Evolutionary conservation across 2,113 vertebrate species (phyloP).

Genomic region (Pygoscelis antarcticus): DNA sequence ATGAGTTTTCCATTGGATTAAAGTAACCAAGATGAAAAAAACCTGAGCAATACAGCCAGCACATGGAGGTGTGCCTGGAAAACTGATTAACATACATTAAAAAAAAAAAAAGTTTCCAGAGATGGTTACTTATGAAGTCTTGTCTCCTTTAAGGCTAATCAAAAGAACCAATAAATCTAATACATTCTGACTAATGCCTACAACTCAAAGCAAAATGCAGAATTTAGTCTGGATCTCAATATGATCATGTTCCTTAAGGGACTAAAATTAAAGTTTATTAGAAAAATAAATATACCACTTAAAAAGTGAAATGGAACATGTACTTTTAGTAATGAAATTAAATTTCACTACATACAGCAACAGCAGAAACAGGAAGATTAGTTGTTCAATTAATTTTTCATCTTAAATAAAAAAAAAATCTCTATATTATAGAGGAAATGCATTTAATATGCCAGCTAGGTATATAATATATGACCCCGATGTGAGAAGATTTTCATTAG

Average conservation of each 20-base stretch:
- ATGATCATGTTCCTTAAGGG: neutral
- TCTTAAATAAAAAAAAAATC: neutral
- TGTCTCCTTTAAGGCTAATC: neutral
- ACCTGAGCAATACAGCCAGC: neutral
- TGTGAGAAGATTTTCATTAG: neutral
- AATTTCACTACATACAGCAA: neutral
- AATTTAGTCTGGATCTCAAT: neutral
- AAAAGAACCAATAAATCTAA: neutral
- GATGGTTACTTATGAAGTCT: neutral
- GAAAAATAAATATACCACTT: constrained; percentile 8
- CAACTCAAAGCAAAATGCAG: neutral
- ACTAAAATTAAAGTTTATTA: constrained; percentile 26
- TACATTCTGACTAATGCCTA: neutral
- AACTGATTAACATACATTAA: neutral
- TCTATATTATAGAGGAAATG: neutral
- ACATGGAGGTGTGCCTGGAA: neutral
- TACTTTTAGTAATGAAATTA: constrained; percentile 3
- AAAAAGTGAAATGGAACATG: neutral
- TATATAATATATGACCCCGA: neutral
- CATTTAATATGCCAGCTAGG: neutral
- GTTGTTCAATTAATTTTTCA: constrained; percentile 40
- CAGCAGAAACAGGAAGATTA: neutral
- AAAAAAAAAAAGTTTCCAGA: neutral
- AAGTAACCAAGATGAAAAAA: neutral
- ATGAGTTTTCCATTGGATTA: neutral